These are phyloP conservation scores for Siderastrea siderea DNA, from an alignment of 92 coral and sea anemone genomes.

Conservation along the genomic window DNA sequence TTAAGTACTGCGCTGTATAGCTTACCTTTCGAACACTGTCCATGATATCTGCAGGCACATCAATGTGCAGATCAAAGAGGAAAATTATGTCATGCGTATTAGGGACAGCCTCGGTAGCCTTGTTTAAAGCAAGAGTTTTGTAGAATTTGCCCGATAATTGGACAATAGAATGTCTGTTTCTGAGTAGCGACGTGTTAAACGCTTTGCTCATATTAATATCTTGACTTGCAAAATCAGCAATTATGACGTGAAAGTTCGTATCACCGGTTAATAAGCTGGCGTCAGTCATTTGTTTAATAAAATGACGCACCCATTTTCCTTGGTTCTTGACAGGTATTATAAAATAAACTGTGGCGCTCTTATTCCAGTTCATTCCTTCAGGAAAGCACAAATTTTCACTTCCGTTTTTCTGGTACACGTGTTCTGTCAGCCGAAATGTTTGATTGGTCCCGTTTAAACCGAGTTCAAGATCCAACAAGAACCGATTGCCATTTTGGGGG, in stretches of 20 bases:
- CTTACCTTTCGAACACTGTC: no score
- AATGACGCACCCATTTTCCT: no score
- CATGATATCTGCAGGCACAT: no score
- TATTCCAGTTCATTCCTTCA: slow-evolving; percentile 8
- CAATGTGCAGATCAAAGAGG: slow-evolving; percentile 11
- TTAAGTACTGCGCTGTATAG: slow-evolving; percentile 24
- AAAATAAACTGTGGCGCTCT: not conserved
- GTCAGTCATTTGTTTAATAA: no score
- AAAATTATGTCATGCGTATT: slow-evolving; percentile 31
- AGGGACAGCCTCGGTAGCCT: slow-evolving; percentile 23
- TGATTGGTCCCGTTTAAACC: not conserved
- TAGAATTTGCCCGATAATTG: slow-evolving; percentile 17
- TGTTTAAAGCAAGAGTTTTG: no score
- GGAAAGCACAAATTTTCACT: slow-evolving; percentile 39
- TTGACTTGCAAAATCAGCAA: no score
- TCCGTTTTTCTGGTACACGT: not conserved
- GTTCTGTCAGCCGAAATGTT: slow-evolving; percentile 27
- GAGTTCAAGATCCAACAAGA: slow-evolving; percentile 29
- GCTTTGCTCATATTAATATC: not conserved
- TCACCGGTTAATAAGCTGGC: no score
- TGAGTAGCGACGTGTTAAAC: slow-evolving; percentile 24
- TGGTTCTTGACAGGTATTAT: no score
- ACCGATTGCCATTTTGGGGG: slow-evolving; percentile 40
- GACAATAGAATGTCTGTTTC: slow-evolving; percentile 16
- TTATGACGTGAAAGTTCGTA: no score